Evolutionary conservation across 64 coral and sea anemone genomes (phyloP).

Genomic region (Pocillopora verrucosa): DNA sequence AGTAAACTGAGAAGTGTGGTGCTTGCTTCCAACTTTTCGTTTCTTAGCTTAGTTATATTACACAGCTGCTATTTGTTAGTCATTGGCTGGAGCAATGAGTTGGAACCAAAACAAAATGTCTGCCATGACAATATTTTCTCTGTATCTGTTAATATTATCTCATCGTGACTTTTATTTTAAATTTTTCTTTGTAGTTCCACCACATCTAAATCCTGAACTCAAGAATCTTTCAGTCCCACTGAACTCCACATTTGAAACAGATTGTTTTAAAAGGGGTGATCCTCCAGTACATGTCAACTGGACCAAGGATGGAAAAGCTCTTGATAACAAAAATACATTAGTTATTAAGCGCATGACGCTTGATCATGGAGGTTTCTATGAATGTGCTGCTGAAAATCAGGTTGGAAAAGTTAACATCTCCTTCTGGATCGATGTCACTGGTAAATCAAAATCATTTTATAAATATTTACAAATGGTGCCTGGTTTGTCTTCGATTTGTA

Average conservation of each 20-base stretch:
- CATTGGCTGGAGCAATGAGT: not conserved
- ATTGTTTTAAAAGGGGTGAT: not conserved
- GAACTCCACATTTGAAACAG: not conserved
- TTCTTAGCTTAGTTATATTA: too few species aligned
- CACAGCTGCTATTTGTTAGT: too few species aligned
- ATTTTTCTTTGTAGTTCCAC: slow-evolving; percentile 4
- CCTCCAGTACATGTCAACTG: not conserved
- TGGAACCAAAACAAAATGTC: not conserved
- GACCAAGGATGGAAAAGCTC: not conserved
- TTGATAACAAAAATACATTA: not conserved
- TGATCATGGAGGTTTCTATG: not conserved
- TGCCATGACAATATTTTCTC: not conserved
- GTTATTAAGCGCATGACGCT: not conserved
- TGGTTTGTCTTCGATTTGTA: too few species aligned
- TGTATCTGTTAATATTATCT: not conserved
- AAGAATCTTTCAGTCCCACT: not conserved
- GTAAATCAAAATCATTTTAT: not conserved
- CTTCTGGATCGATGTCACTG: not conserved
- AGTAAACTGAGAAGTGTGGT: too few species aligned
- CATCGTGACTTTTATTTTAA: not conserved
- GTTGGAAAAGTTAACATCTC: too few species aligned
- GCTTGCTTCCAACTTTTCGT: too few species aligned
- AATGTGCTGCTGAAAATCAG: too few species aligned
- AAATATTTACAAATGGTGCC: too few species aligned
- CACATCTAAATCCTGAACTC: not conserved